Conservation (phyloP, 2,888 invertebrate genomes). For the Chrysolina haemoptera region DNA sequence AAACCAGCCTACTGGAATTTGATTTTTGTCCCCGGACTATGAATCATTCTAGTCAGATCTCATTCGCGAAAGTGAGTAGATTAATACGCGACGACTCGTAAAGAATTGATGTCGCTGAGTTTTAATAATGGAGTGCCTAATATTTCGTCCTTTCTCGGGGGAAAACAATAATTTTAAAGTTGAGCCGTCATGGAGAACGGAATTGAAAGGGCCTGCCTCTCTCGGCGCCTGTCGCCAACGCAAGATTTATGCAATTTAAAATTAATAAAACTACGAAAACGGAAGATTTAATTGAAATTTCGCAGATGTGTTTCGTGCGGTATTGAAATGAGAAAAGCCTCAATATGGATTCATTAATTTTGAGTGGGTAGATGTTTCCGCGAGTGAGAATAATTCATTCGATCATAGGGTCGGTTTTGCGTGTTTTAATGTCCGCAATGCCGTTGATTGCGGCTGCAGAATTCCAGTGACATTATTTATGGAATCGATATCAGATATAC, state of each 20-base stretch:
- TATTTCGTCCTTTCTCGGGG: slow-evolving; percentile 26
- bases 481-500: no score
- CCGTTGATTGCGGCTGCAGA: background rate
- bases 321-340: slow-evolving; percentile 26
- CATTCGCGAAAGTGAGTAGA: slow-evolving; percentile 5
- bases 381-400: slow-evolving; percentile 4
- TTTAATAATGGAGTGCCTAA: slow-evolving; percentile 34
- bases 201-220: slow-evolving; percentile 32
- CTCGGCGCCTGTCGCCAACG: slow-evolving; percentile 14
- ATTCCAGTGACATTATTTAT: background rate
- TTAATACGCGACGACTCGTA: background rate
- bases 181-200: slow-evolving; percentile 24
- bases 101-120: slow-evolving; percentile 18
- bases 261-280: slow-evolving; percentile 35
- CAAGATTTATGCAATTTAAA: slow-evolving; percentile 39
- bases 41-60: background rate
- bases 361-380: slow-evolving; percentile 19
- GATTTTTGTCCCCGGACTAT: background rate
- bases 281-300: slow-evolving; percentile 37
- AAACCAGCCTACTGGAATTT: background rate
- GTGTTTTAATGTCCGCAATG: slow-evolving; percentile 14
- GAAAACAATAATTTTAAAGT: slow-evolving; percentile 32
- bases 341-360: slow-evolving; percentile 27
- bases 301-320: slow-evolving; percentile 34
- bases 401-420: background rate